Evolutionary conservation across 2,797 vertebrate species (phyloP).

Genomic region (Peromyscus nudipes): DNA sequence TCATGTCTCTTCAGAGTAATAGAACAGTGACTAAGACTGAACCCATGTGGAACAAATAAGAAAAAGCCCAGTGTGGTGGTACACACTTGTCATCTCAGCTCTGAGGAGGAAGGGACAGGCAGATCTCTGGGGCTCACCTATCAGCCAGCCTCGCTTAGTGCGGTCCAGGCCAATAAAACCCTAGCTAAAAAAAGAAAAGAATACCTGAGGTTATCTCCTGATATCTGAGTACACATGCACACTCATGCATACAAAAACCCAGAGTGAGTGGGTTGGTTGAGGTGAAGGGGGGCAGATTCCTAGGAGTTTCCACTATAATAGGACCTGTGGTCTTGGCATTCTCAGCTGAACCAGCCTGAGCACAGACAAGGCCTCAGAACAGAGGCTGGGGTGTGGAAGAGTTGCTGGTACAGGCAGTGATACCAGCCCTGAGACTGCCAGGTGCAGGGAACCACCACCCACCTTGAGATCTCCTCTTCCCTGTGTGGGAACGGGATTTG

Average conservation of each 20-base stretch:
- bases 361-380: neutral
- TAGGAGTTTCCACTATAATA: neutral
- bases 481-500: neutral
- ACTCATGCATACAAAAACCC: neutral
- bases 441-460: neutral
- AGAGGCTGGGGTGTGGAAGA: neutral
- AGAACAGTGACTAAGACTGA: neutral
- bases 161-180: neutral
- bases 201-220: neutral
- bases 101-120: too few relatives aligned
- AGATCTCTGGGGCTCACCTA: neutral
- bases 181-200: neutral
- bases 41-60: neutral
- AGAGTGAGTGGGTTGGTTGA: neutral
- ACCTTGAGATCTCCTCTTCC: neutral
- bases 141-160: neutral
- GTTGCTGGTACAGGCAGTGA: neutral
- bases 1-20: neutral
- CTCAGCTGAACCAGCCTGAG: neutral
- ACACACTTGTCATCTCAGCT: too few relatives aligned
- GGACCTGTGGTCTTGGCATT: neutral
- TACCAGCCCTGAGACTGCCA: neutral
- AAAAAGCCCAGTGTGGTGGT: too few relatives aligned
- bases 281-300: neutral
- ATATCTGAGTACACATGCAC: neutral